Evolutionary conservation across 2,888 invertebrate species (phyloP), one percentile per base, ranked within the genome.

Genomic region (Heliconius hortense): DNA sequence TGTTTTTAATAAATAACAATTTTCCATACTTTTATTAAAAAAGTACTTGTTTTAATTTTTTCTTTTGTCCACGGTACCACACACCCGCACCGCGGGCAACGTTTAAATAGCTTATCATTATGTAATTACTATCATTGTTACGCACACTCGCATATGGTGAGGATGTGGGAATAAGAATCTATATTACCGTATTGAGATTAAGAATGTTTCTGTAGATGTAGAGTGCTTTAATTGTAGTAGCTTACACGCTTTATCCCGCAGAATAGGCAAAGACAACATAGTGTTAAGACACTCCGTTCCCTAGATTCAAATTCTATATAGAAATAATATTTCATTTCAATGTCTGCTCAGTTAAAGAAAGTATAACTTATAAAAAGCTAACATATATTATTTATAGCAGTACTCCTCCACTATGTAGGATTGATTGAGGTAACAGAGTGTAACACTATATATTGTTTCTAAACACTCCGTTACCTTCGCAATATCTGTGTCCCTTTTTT

Each of bases 71-170:
- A 82, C 91, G 69, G 75, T 93, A 88, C 89, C 72, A 77, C 77
- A 85, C 88, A 86, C 90, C 88, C 88, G 88, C 85, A 88, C 92
- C 91, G 89, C 89, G 82, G 91, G 92, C 92, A 85, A 82, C 86
- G 90, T 90, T 90, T 90, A 93, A 93, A 93, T 91, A 89, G 88
- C 93, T 93, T 92, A 93, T 93, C 93, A 94, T 94, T 93, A 93
- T 88, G 90, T 93, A 93, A 94, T 94, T 93, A 93, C 91, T 92
- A 94, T 93, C 90, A 93, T 93, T 93, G 93, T 90, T 84, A 70
- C 66, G 53, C 74, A 74, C 77, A 74, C 75, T 62, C 66, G 21
- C 43, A 71, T 70, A 71, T 74, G 74, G 56, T 64, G 56, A 63
- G 63, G 24, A 56, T 39, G 56, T 64, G 53, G 53, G 56, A 69